phyloP scores from a whole-genome alignment of 2,797 vertebrate species.

The Pampus argenteus region DNA sequence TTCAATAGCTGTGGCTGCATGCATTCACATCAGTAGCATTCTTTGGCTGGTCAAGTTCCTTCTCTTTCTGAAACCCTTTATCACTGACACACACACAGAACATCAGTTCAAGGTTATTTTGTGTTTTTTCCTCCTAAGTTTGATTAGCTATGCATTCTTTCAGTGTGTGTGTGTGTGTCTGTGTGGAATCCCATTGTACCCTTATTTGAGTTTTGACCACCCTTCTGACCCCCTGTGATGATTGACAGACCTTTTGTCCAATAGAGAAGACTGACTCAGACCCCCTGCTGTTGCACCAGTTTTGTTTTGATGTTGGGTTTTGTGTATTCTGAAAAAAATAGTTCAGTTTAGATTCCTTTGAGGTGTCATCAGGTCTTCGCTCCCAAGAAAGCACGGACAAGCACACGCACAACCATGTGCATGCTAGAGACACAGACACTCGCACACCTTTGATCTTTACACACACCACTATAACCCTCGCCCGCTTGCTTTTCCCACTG shows the following conservation, averaged over 20 bases:
- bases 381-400: conserved; percentile 26
- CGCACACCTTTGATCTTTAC: conserved; percentile 69
- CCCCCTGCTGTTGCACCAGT: conserved; percentile 55
- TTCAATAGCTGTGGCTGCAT: conserved; percentile 64
- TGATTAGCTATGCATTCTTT: conserved; percentile 82
- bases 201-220: conserved; percentile 76
- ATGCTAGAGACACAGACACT: conserved; percentile 35
- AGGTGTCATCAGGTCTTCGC: conserved; percentile 50
- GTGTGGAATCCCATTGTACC: conserved; percentile 64
- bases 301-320: conserved; percentile 53
- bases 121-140: conserved; percentile 51
- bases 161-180: conserved; percentile 32
- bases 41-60: conserved; percentile 61
- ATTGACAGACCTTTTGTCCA: conserved; percentile 77
- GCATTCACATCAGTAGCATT: conserved; percentile 73
- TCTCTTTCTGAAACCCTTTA: conserved; percentile 67
- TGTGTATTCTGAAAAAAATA: conserved; percentile 39
- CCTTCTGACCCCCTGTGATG: conserved; percentile 76
- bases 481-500: conserved; percentile 40
- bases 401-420: conserved; percentile 46
- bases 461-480: conserved; percentile 41
- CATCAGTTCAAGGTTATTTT: conserved; percentile 78
- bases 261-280: conserved; percentile 54
- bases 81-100: conserved; percentile 65
- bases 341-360: conserved; percentile 49